Evolutionary conservation across 2,113 vertebrate species (phyloP).

Genomic region (Sphaerodactylus townsendi): DNA sequence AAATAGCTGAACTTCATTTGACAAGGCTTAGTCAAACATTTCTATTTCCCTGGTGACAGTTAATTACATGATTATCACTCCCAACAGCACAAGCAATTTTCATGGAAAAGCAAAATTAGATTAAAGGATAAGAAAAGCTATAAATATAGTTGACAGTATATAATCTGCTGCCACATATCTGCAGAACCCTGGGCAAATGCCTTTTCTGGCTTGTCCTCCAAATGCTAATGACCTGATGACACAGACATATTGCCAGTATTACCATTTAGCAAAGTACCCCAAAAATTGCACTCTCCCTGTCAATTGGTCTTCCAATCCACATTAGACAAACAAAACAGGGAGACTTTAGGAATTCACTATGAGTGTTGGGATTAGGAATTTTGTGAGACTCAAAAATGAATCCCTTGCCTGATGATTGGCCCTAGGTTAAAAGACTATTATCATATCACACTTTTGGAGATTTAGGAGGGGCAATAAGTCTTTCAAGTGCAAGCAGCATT

Average conservation of each 20-base stretch:
- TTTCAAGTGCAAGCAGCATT: not conserved
- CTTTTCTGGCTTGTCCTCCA: not conserved
- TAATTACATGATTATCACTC: conserved; percentile 22
- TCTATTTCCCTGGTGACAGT: conserved; percentile 1
- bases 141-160: not conserved
- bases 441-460: not conserved
- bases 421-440: not conserved
- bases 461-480: not conserved
- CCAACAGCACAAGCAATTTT: conserved; percentile 11
- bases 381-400: not conserved
- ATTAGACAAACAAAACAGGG: not conserved
- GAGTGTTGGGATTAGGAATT: not conserved
- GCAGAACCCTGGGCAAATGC: not conserved
- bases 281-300: not conserved
- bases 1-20: conserved; percentile 13
- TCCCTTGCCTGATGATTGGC: not conserved
- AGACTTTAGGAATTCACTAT: not conserved
- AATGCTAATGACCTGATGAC: not conserved
- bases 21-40: not conserved
- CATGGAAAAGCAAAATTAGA: conserved; percentile 27
- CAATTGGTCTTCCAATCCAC: not conserved
- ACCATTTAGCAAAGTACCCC: not conserved
- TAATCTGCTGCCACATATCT: not conserved
- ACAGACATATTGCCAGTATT: not conserved
- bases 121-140: conserved; percentile 10